Conservation (phyloP, 1,140 invertebrate genomes). For the Drosophila malerkotliana region DNA sequence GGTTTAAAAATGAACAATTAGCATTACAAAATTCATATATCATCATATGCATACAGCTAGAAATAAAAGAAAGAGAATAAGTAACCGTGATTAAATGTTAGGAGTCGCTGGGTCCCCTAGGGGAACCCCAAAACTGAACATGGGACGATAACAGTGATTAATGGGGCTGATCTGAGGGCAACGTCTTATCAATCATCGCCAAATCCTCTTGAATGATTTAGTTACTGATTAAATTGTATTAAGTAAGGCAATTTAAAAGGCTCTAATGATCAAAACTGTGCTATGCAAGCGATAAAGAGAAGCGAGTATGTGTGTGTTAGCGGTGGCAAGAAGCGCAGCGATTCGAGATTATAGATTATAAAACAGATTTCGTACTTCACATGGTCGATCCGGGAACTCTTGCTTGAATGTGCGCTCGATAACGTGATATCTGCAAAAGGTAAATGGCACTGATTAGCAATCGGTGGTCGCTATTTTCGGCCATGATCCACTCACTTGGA, state of each 20-base stretch:
- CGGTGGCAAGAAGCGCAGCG: slow-evolving; percentile 41
- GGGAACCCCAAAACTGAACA: slow-evolving; percentile 18
- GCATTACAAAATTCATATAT: slow-evolving; percentile 75
- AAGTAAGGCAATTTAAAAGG: slow-evolving; percentile 31
- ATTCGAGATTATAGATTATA: slow-evolving; percentile 60
- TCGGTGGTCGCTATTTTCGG: not conserved
- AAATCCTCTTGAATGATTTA: slow-evolving; percentile 12
- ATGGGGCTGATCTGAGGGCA: slow-evolving; percentile 10
- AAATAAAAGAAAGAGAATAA: slow-evolving; percentile 77
- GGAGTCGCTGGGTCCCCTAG: not conserved
- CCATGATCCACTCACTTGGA: slow-evolving; percentile 68
- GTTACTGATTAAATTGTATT: slow-evolving; percentile 19
- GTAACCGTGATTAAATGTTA: slow-evolving; percentile 53
- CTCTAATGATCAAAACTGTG: slow-evolving; percentile 27
- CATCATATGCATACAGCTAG: slow-evolving; percentile 78
- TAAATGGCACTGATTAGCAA: slow-evolving; percentile 18
- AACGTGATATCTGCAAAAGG: slow-evolving; percentile 72
- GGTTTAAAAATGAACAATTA: slow-evolving; percentile 72
- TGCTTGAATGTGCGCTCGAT: slow-evolving; percentile 82
- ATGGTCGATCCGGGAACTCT: slow-evolving; percentile 76
- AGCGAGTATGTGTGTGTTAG: slow-evolving; percentile 28
- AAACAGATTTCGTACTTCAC: slow-evolving; percentile 83
- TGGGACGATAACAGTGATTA: slow-evolving; percentile 15
- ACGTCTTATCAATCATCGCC: slow-evolving; percentile 7
- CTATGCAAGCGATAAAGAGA: slow-evolving; percentile 42